A percentile compares a stretch with the other conserved stretches of the same genome.
phyloP scores from a whole-genome alignment of 2,888 invertebrate species.

The Clunio marinus region DNA sequence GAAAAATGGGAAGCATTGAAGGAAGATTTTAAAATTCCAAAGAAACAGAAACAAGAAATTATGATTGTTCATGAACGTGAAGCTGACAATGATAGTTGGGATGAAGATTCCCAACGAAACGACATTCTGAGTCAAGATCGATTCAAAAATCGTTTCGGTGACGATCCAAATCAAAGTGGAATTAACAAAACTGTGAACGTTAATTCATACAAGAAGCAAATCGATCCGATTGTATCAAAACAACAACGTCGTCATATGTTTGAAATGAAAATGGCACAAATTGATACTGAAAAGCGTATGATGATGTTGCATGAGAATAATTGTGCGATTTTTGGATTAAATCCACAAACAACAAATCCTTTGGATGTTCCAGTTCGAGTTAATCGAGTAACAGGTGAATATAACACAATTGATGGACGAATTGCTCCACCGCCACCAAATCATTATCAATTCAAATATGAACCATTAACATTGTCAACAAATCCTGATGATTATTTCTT shows the following conservation, averaged over 20 bases:
- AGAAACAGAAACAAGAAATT: slow-evolving; percentile 88
- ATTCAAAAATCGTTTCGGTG: slow-evolving; percentile 44
- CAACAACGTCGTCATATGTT: slow-evolving; percentile 49
- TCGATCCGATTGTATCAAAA: slow-evolving; percentile 45
- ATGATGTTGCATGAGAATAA: slow-evolving; percentile 48
- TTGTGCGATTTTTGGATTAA: slow-evolving; percentile 49
- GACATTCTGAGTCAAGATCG: slow-evolving; percentile 47
- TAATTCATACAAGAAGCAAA: neutral
- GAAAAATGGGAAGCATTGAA: slow-evolving; percentile 48
- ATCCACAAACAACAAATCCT: slow-evolving; percentile 46
- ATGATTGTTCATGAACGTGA: slow-evolving; percentile 93
- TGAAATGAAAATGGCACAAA: slow-evolving; percentile 49
- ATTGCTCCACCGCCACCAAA: slow-evolving; percentile 47
- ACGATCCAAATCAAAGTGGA: neutral
- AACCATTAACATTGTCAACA: slow-evolving; percentile 43
- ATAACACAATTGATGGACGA: slow-evolving; percentile 47
- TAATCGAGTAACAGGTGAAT: slow-evolving; percentile 49
- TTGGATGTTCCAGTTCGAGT: slow-evolving; percentile 48
- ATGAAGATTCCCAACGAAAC: slow-evolving; percentile 49
- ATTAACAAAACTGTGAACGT: neutral
- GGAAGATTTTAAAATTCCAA: slow-evolving; percentile 81
- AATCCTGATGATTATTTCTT: slow-evolving; percentile 47
- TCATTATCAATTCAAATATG: slow-evolving; percentile 41
- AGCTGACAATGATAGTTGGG: slow-evolving; percentile 59
- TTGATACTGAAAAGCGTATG: slow-evolving; percentile 49